Evolutionary conservation across 2,797 vertebrate species (phyloP).

Genomic region (Melanitta fusca): DNA sequence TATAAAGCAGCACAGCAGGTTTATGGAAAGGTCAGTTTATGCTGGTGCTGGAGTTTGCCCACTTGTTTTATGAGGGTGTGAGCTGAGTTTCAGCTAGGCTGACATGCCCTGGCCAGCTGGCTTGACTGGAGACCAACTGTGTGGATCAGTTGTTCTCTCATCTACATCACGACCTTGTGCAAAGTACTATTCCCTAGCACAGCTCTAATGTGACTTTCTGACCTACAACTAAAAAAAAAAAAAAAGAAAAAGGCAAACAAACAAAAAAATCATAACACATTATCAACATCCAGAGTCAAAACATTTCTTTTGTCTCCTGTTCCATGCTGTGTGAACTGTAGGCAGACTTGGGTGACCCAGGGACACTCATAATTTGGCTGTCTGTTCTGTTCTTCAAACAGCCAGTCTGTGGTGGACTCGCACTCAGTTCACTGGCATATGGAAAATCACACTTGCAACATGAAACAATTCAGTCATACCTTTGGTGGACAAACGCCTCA

Average conservation of each 20-base stretch:
- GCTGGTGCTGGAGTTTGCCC: neutral
- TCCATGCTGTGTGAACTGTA: neutral
- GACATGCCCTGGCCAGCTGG: neutral
- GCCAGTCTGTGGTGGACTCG: neutral
- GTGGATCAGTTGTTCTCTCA: neutral
- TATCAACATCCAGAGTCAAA: neutral
- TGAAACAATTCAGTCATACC: neutral
- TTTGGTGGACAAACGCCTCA: neutral
- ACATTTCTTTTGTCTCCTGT: neutral
- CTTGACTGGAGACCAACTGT: neutral
- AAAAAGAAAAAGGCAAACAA: too few species aligned
- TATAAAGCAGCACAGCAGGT: neutral
- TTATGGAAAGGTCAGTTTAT: neutral
- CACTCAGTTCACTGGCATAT: accelerated
- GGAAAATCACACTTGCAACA: neutral
- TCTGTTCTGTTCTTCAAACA: neutral
- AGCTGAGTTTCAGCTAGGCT: neutral
- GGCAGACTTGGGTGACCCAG: neutral
- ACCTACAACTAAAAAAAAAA: neutral
- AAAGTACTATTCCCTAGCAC: neutral
- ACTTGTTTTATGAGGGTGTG: neutral
- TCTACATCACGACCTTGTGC: neutral
- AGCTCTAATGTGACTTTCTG: neutral
- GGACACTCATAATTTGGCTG: neutral
- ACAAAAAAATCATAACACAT: neutral